Evolutionary conservation across 2,888 invertebrate species (phyloP), one percentile per base, ranked within the genome.

Genomic region (Ferrisia virgata): DNA sequence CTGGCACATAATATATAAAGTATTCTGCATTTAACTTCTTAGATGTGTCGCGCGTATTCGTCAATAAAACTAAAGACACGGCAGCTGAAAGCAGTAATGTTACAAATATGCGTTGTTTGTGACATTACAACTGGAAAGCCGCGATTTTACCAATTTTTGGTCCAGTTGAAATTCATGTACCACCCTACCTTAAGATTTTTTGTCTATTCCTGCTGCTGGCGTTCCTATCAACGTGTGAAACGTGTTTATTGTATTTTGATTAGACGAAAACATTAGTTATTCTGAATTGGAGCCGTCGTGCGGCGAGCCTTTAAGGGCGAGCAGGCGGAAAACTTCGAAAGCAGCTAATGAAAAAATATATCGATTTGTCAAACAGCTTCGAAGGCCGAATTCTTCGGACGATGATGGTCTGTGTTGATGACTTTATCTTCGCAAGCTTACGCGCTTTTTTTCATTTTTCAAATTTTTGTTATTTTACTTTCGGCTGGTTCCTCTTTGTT

Each of bases 291-390:
- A 81, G 25, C 31, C 81, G 47, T 81, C 47, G 31, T 1, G 82
- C 39, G 86, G 82, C 36, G 86, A 87, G 85, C 85, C 84, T 64
- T 86, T 86, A 85, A 85, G 87, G 40, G 76, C 86, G 84, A 86
- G 87, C 86, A 86, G 88, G 84, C 86, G 88, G 83, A 86, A 87
- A 85, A 88, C 88, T 85, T 88, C 89, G 36, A 87, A 87, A 82
- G 88, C 87, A 85, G 89, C 89, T 58, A 88, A 87, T 36, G 88
- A 87, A 69, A 88, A 88, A 86, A 89, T 89, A 85, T 88, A 88
- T 79, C 87, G 88, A 85, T 88, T 88, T 83, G 88, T 89, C 83
- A 88, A 88, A 86, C 87, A 88, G 85, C 87, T 89, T 18, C 81
- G 81, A 31, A 47, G 31, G 28, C 81, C 81, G 33, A 81, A 81